These are phyloP conservation scores for Drusus annulatus DNA, from an alignment of 1,140 invertebrate species.

Conservation along the genomic window DNA sequence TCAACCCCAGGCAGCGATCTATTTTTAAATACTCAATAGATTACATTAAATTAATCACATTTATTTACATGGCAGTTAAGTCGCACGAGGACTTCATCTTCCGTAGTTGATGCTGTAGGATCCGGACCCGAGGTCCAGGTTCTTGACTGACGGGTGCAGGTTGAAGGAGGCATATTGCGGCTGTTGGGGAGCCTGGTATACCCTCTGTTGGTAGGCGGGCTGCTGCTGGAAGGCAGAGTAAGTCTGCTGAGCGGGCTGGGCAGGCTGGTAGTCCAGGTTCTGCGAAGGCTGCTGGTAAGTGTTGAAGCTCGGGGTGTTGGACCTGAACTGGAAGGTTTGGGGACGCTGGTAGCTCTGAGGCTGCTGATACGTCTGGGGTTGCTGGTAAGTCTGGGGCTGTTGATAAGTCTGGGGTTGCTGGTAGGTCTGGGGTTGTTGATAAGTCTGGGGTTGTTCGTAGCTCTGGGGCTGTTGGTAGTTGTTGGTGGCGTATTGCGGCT, in stretches of 20 bases:
- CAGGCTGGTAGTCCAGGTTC: constrained; percentile 58
- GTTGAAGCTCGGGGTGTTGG: constrained; percentile 28
- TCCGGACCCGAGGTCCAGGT: constrained; percentile 77
- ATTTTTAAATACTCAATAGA: constrained; percentile 29
- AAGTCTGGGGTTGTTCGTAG: too few species aligned
- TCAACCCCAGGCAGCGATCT: constrained; percentile 22
- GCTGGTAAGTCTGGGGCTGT: constrained; percentile 59
- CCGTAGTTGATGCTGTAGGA: constrained; percentile 81
- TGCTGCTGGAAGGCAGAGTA: constrained; percentile 57
- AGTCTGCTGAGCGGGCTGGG: constrained; percentile 59
- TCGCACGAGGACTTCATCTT: constrained; percentile 42
- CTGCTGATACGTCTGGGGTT: constrained; percentile 55
- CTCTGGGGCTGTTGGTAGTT: constrained; percentile 45
- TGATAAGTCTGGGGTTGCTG: constrained; percentile 42
- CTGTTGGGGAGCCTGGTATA: constrained; percentile 60
- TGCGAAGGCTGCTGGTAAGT: constrained; percentile 60
- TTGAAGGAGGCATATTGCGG: constrained; percentile 62
- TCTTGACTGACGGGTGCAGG: constrained; percentile 75
- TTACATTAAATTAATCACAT: constrained; percentile 46
- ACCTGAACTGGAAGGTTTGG: constrained; percentile 38
- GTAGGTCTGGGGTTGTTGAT: too few species aligned
- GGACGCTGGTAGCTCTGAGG: constrained; percentile 31
- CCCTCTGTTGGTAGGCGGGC: constrained; percentile 60
- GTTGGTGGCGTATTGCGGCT: constrained; percentile 46
- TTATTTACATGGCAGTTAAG: constrained; percentile 46